Conservation (phyloP, 2,113 vertebrate species). For the Ammospiza caudacuta region DNA sequence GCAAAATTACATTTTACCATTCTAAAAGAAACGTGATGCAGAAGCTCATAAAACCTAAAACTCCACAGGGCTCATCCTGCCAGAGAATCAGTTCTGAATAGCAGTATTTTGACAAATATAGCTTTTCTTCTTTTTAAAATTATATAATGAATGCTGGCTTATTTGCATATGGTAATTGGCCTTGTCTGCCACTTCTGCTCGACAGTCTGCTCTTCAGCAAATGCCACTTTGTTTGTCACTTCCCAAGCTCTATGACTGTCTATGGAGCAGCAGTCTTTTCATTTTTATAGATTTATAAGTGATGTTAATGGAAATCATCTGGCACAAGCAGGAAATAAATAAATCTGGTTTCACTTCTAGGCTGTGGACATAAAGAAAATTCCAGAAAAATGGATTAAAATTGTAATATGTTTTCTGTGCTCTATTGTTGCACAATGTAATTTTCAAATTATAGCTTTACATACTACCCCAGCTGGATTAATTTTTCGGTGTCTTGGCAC, state of each 20-base stretch:
- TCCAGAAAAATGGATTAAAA: background rate
- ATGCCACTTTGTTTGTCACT: slow-evolving; percentile 7
- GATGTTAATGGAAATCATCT: slow-evolving; percentile 26
- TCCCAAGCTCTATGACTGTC: background rate
- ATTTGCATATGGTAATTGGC: slow-evolving; percentile 54
- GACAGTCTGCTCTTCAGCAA: slow-evolving; percentile 50
- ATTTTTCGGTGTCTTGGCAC: background rate
- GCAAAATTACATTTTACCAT: background rate
- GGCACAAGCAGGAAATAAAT: background rate
- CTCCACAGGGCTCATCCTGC: background rate
- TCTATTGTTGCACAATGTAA: background rate
- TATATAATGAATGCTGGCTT: background rate
- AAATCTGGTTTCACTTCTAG: background rate
- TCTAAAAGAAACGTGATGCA: background rate
- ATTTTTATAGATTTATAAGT: slow-evolving; percentile 29
- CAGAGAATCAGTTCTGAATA: background rate
- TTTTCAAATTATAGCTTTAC: background rate
- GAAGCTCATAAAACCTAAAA: slow-evolving; percentile 6
- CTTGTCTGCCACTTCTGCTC: slow-evolving; percentile 35
- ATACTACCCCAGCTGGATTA: background rate
- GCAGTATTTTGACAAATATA: slow-evolving; percentile 12
- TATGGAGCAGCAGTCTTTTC: background rate
- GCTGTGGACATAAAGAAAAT: background rate
- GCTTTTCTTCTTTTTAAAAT: background rate
- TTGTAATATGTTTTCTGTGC: background rate